A percentile compares a stretch with the other conserved stretches of the same genome.
phyloP scores from a whole-genome alignment of 2,797 vertebrate genomes.

The Limosa lapponica region DNA sequence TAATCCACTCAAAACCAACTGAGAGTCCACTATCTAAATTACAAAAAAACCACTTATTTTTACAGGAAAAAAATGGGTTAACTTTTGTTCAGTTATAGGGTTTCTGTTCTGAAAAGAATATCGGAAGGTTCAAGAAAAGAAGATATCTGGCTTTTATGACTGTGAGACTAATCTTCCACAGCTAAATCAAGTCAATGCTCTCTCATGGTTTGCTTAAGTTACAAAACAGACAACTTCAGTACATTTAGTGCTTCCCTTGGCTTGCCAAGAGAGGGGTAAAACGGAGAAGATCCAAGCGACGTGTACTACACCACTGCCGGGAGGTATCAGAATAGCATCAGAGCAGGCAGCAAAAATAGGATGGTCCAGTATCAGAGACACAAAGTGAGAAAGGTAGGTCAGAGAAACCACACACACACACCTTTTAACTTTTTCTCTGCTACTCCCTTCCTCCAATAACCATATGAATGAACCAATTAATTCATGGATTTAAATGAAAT shows the following conservation, averaged over 20 bases:
- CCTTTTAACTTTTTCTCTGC: background rate
- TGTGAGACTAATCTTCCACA: background rate
- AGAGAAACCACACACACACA: background rate
- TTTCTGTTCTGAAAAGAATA: conserved; percentile 22
- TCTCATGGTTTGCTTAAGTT: conserved; percentile 11
- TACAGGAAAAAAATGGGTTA: conserved; percentile 3
- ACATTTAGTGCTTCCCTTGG: background rate
- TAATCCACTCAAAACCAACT: background rate
- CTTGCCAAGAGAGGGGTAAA: conserved; percentile 6
- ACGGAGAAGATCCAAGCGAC: background rate
- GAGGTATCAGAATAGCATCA: background rate
- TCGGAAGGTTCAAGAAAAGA: background rate
- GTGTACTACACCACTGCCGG: background rate
- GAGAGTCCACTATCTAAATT: background rate
- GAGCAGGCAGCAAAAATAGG: background rate
- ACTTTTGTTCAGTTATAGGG: background rate
- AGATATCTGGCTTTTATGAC: background rate
- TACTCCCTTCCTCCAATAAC: background rate
- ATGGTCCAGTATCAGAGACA: background rate
- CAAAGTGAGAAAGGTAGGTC: background rate
- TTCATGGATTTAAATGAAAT: background rate
- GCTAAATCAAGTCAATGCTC: conserved; percentile 11
- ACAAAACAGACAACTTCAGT: conserved; percentile 18
- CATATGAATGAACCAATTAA: background rate
- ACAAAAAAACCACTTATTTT: background rate